Evolutionary conservation across 1,140 invertebrate species (phyloP), one percentile per base, ranked within the genome.

Genomic region (Caenorhabditis elegans): DNA sequence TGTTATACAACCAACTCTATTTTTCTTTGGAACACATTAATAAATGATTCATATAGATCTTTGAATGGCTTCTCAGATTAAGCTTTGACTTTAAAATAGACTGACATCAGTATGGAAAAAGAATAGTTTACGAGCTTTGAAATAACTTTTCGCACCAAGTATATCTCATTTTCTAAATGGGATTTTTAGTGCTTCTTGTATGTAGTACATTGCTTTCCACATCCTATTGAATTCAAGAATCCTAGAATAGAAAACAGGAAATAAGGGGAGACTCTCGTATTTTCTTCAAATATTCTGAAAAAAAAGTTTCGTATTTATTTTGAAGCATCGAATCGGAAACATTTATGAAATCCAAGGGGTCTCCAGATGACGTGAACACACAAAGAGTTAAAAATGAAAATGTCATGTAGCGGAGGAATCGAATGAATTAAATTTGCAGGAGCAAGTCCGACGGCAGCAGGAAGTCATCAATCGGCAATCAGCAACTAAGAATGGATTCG

Each of bases 401-500:
- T n/a, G n/a, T n/a, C n/a, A n/a, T n/a, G n/a, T n/a, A n/a, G n/a
- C 10, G 2, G 1, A 6, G 10, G 36, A 34, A 53, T 0, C 0
- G 19, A 53, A 26, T 53, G 46, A 17, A 17, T 39, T 15, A 80
- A 15, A 31, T 17, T 53, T 79, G 46, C 78, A 79, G 78, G 80
- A 82, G 43, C 80, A 82, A 77, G 80, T 82, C 10, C 11, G 75
- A 36, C 11, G 80, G 43, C 80, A 82, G 43, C 78, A 79, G 49
- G 78, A 79, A 48, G 39, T 79, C 15, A 79, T 79, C 51, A 79
- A 79, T 34, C 17, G 78, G 26, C 28, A 46, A 70, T 15, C 26
- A 31, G 75, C 48, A 1, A 24, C 70, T 13, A 49, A 46, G 24
- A 78, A 53, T 39, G 80, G 80, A 60, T 82, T 82, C 26, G 80